A percentile compares a stretch with the other conserved stretches of the same genome.
phyloP scores from a whole-genome alignment of 2,113 vertebrate species.

The Thomomys bottae region DNA sequence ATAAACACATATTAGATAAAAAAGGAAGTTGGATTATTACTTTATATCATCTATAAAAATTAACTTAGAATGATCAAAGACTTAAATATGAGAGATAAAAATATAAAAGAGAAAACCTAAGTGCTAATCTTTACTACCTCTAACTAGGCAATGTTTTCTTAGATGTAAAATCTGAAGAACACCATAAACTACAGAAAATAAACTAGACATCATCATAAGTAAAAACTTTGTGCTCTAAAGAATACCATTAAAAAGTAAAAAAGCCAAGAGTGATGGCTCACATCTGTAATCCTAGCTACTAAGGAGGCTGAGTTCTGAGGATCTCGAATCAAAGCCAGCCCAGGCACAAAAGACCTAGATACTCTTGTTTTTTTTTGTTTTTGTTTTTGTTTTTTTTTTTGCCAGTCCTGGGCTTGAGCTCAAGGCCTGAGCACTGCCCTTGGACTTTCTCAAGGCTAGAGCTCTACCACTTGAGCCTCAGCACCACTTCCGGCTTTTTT shows the following conservation, averaged over 20 bases:
- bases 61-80: slow-evolving; percentile 43
- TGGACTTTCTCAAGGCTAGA: no score
- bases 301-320: no score
- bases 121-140: background rate
- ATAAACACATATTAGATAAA: slow-evolving; percentile 39
- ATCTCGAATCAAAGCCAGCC: no score
- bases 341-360: no score
- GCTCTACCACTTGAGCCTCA: no score
- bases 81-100: slow-evolving; percentile 17
- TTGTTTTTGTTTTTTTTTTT: no score
- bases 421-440: no score
- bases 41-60: background rate
- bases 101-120: background rate
- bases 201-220: slow-evolving; percentile 7
- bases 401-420: no score
- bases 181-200: background rate
- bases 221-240: slow-evolving; percentile 16
- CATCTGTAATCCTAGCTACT: no score
- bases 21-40: background rate
- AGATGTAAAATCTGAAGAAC: slow-evolving; percentile 25
- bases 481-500: no score
- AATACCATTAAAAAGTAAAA: background rate
- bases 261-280: no score
- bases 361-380: no score
- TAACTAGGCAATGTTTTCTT: slow-evolving; percentile 11